These are phyloP conservation scores for Alcis repandata DNA, from an alignment of 2,888 invertebrate species.

Conservation along the genomic window DNA sequence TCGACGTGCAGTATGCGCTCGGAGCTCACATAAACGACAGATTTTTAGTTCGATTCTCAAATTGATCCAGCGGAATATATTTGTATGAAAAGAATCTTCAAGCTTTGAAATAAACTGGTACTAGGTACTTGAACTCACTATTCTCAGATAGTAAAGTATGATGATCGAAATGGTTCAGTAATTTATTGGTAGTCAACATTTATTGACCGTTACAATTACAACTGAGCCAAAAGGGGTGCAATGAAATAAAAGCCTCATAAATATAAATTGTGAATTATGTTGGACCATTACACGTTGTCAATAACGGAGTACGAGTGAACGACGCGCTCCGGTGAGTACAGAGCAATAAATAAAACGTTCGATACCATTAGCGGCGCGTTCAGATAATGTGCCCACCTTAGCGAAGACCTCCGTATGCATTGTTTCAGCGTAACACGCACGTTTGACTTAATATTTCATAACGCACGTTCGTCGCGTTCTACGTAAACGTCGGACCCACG, in stretches of 20 bases:
- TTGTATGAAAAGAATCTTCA: constrained; percentile 2
- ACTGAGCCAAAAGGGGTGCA: constrained; percentile 39
- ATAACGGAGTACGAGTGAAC: constrained; percentile 55
- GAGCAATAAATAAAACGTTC: constrained; percentile 72
- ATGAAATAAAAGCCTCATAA: constrained; percentile 56
- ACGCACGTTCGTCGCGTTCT: constrained; percentile 68
- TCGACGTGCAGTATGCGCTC: constrained; percentile 73
- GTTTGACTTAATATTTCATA: constrained; percentile 77
- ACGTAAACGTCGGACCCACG: constrained; percentile 69
- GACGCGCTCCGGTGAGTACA: constrained; percentile 59
- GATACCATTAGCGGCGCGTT: constrained; percentile 73
- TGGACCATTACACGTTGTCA: constrained; percentile 57
- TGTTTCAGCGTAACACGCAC: constrained; percentile 68
- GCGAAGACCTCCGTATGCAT: constrained; percentile 59
- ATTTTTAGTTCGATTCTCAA: constrained; percentile 30
- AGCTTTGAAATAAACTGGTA: neutral
- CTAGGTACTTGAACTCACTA: neutral
- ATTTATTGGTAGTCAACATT: constrained; percentile 26
- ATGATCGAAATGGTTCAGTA: constrained; percentile 10
- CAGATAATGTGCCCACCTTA: constrained; percentile 74
- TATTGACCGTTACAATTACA: constrained; percentile 39
- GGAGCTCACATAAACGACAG: constrained; percentile 35
- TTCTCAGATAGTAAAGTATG: neutral
- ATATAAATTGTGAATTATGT: constrained; percentile 62
- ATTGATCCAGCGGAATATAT: constrained; percentile 9